Evolutionary conservation across 1,140 invertebrate genomes (phyloP).

Genomic region (Trypoxylus dichotomus): DNA sequence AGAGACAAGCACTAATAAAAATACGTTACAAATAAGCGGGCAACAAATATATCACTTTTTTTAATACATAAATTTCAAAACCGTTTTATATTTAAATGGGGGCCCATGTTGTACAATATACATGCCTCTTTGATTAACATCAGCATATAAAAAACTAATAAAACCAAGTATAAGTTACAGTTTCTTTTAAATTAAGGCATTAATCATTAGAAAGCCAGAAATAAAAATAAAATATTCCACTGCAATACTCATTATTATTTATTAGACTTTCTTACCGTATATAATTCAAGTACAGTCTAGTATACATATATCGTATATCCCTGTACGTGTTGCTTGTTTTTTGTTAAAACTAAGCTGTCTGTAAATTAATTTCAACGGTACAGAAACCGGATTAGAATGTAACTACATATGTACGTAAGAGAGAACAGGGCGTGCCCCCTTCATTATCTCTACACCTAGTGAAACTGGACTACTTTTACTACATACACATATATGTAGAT

Average conservation of each 20-base stretch:
- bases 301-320: background rate
- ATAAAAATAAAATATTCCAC: background rate
- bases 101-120: background rate
- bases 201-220: background rate
- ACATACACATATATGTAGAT: background rate
- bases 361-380: slow-evolving; percentile 18
- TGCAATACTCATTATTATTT: background rate
- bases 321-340: background rate
- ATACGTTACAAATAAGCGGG: no score
- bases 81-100: background rate
- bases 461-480: slow-evolving; percentile 24
- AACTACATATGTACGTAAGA: background rate
- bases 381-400: slow-evolving; percentile 23
- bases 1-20: no score
- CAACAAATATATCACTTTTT: no score
- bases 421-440: slow-evolving; percentile 5
- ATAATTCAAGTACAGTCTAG: slow-evolving; percentile 1
- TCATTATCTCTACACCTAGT: slow-evolving; percentile 20
- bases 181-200: background rate
- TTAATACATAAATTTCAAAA: no score
- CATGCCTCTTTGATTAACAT: background rate
- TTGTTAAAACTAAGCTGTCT: background rate
- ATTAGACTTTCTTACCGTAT: background rate
- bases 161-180: background rate
- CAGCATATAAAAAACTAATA: background rate